Evolutionary conservation across 53 echinoderm and acorn worm genomes (phyloP), one percentile per base, ranked within the genome.

Genomic region (Henricia sp.): DNA sequence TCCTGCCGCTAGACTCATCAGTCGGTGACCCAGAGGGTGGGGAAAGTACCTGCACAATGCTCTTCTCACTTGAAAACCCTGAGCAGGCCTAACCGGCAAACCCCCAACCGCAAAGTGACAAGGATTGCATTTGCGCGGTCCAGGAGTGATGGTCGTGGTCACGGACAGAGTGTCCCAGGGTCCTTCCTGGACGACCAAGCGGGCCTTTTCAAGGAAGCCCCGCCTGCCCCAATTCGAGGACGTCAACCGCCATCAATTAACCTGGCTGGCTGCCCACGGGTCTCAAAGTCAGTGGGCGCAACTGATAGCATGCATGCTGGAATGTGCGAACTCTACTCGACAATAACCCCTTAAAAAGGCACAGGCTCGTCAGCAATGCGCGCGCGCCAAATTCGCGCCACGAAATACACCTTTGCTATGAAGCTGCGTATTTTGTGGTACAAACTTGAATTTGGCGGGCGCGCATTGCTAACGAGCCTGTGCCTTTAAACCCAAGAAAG

Each of bases 101-200:
- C n/a, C n/a, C n/a, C n/a, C 41, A 71, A 50, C 50, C 72, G 46
- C 72, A 71, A 51, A 43, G 72, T 27, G 74, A 74, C n/a, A n/a
- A n/a, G n/a, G n/a, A n/a, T n/a, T n/a, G n/a, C n/a, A 38, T 53
- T 11, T 74, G 56, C 20, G 75, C 75, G 75, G 40, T 33, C 16
- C 0, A 54, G 54, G 75, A 74, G 75, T 74, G 40, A 74, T 74
- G 75, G 56, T 74, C 75, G 51, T 29, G 17, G 35, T 5, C 35
- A 29, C 36, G 50, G 26, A 30, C 54, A 34, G n/a, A 70, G 38
- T 14, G 50, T 23, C 27, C 28, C 30, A 34, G 55, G 75, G 75
- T 75, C 75, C 52, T 74, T 74, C 57, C 56, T 35, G 29, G 75
- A 55, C 42, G 57, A 34, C 75, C 75, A 50, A 35, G 72, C 8